These are phyloP conservation scores for Oenanthe melanoleuca DNA, from an alignment of 2,113 vertebrate species.

Conservation along the genomic window DNA sequence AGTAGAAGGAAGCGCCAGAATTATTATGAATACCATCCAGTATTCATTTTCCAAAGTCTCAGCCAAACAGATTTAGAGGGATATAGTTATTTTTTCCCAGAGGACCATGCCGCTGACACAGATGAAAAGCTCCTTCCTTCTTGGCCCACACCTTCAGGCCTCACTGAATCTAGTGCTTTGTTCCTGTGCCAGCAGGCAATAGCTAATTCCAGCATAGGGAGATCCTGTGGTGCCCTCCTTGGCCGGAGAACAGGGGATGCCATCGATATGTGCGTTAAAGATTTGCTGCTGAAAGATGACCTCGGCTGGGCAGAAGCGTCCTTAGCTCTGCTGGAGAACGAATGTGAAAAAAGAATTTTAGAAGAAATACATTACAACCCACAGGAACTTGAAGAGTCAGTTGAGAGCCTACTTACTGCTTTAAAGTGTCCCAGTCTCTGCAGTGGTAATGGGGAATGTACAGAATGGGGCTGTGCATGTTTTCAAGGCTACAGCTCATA, in stretches of 20 bases:
- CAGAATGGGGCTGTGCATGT: constrained; percentile 86
- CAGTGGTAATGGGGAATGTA: constrained; percentile 84
- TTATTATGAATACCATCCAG: constrained; percentile 57
- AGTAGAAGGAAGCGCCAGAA: constrained; percentile 68
- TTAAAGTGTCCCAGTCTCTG: constrained; percentile 86
- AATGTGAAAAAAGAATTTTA: constrained; percentile 87
- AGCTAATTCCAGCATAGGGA: constrained; percentile 80
- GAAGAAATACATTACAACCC: constrained; percentile 69
- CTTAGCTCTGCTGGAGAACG: constrained; percentile 88
- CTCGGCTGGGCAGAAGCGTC: constrained; percentile 80
- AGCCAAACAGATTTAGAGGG: constrained; percentile 77
- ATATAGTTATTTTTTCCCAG: constrained; percentile 88
- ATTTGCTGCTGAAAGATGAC: constrained; percentile 88
- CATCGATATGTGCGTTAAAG: constrained; percentile 82
- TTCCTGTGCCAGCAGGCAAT: constrained; percentile 75
- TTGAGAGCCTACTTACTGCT: constrained; percentile 65
- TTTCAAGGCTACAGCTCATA: constrained; percentile 85
- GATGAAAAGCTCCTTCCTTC: constrained; percentile 61
- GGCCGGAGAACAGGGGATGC: constrained; percentile 41
- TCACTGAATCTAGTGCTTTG: constrained; percentile 67
- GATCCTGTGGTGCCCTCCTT: constrained; percentile 76
- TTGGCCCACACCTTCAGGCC: constrained; percentile 87
- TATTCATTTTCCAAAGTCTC: constrained; percentile 73
- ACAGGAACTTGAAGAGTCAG: constrained; percentile 18
- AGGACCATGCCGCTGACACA: constrained; percentile 79